These are phyloP conservation scores for Sebastolobus altivelis DNA, from an alignment of 2,797 vertebrate genomes.

Conservation along the genomic window DNA sequence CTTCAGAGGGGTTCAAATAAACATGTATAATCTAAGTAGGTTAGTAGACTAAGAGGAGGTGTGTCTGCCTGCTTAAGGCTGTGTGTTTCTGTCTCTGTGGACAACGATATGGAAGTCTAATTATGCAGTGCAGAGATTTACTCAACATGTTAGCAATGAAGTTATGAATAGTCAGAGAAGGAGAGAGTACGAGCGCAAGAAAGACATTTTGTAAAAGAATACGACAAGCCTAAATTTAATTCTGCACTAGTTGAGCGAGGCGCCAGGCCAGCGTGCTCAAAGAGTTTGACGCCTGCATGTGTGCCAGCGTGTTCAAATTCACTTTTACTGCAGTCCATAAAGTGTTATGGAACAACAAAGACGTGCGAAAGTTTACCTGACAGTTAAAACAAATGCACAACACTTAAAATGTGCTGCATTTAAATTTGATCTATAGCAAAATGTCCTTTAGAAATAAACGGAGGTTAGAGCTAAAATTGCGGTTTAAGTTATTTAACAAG, in stretches of 20 bases:
- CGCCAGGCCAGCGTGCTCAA: neutral
- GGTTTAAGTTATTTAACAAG: neutral
- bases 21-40: conserved; percentile 51
- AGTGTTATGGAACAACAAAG: conserved; percentile 16
- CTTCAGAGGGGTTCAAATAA: conserved; percentile 33
- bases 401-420: neutral
- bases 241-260: neutral
- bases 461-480: too few species aligned
- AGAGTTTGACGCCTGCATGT: neutral
- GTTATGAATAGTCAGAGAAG: neutral
- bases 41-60: conserved; percentile 34
- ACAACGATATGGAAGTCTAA: neutral
- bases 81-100: conserved; percentile 4
- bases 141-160: neutral
- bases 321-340: conserved; percentile 21
- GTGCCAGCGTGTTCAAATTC: neutral
- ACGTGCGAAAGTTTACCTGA: neutral
- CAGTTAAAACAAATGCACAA: neutral
- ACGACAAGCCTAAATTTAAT: neutral
- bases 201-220: neutral
- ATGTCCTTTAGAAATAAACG: neutral
- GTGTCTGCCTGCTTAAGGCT: conserved; percentile 2
- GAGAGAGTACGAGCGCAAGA: neutral
- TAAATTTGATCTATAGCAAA: neutral
- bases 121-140: neutral